Conservation (phyloP, 2,797 vertebrate genomes). For the Xiphorhynchus erythropygius region DNA sequence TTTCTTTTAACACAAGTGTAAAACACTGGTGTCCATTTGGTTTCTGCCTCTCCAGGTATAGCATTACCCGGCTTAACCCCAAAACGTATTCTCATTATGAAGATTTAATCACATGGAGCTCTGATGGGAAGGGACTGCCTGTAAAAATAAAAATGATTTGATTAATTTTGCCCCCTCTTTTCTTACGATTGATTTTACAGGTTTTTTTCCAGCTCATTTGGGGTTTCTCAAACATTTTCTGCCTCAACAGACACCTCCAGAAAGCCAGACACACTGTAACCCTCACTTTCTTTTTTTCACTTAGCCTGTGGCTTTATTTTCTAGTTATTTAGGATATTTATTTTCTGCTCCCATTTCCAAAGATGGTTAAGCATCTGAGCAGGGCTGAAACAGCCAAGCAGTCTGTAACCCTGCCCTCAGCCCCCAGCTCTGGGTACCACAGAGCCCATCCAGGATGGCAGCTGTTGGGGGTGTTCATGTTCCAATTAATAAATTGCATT, state of each 20-base stretch:
- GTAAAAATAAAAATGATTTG: background rate
- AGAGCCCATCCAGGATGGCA: background rate
- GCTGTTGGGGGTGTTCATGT: background rate
- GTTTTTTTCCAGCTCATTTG: background rate
- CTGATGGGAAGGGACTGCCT: background rate
- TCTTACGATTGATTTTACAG: background rate
- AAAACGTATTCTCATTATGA: background rate
- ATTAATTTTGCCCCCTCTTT: background rate
- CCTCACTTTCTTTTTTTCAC: background rate
- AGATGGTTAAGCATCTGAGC: background rate
- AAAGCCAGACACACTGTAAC: background rate
- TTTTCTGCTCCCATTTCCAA: background rate
- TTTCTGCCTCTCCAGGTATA: background rate
- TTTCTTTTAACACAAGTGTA: background rate
- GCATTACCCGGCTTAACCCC: background rate
- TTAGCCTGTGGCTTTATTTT: background rate
- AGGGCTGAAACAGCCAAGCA: background rate
- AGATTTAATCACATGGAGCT: background rate
- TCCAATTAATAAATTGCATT: slow-evolving; percentile 9
- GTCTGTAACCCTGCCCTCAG: background rate
- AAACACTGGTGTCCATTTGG: accelerated
- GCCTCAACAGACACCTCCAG: background rate
- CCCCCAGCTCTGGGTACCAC: background rate
- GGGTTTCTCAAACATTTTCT: background rate
- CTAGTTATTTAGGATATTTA: background rate